Percentiles rank a stretch among this genome's conserved stretches.
Conservation (phyloP, 2,113 vertebrate species). For the Pungitius pungitius region DNA sequence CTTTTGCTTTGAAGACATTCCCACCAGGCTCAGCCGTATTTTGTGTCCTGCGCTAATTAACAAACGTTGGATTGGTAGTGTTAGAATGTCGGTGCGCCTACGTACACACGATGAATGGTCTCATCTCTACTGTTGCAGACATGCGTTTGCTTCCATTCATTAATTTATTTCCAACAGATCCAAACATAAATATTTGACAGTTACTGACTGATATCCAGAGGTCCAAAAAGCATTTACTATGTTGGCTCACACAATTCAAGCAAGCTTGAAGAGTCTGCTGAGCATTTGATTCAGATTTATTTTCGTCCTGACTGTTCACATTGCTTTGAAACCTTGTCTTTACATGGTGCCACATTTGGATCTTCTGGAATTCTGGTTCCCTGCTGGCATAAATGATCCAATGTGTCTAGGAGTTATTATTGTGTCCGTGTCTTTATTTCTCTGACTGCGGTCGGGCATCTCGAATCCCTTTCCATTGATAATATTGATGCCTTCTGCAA, state of each 20-base stretch:
- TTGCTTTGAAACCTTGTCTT: background rate
- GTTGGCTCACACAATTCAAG: background rate
- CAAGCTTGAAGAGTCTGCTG: background rate
- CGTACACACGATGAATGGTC: background rate
- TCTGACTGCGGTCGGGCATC: background rate
- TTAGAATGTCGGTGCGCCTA: background rate
- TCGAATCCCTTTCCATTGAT: background rate
- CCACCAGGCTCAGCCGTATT: background rate
- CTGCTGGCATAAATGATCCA: background rate
- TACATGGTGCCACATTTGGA: background rate
- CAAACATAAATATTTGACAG: background rate
- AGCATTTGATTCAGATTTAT: background rate
- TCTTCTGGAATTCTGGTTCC: constrained; percentile 10
- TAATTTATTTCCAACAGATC: background rate
- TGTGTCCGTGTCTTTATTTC: background rate
- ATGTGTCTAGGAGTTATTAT: constrained; percentile 2
- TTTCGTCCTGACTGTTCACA: background rate
- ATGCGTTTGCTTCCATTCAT: background rate
- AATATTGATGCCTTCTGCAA: background rate
- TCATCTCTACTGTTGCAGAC: background rate
- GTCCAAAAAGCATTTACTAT: background rate
- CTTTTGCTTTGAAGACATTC: background rate
- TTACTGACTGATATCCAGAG: too few relatives aligned
- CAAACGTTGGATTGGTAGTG: background rate
- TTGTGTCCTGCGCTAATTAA: background rate